Percentiles rank a stretch among this genome's conserved stretches.
Evolutionary conservation across 2,888 invertebrate genomes (phyloP).

Genomic region (Terebella lapidaria): DNA sequence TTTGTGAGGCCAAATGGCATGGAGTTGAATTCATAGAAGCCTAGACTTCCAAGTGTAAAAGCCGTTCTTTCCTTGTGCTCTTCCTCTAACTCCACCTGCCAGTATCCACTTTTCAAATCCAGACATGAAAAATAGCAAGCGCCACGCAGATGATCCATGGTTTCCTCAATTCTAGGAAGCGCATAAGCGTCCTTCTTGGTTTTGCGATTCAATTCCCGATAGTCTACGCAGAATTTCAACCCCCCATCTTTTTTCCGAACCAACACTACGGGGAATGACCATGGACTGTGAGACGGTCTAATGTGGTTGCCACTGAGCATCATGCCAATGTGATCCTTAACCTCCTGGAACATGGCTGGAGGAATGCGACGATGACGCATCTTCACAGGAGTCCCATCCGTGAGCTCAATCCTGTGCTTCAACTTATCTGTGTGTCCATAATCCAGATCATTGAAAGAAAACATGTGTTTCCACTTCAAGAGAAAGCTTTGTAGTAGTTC

Average conservation of each 20-base stretch:
- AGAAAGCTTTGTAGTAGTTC: neutral
- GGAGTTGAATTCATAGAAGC: neutral
- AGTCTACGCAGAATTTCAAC: slow-evolving; percentile 1
- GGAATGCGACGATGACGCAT: neutral
- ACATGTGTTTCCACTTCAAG: neutral
- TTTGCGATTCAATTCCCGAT: neutral
- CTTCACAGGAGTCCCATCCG: neutral
- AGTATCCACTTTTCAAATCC: too few species aligned
- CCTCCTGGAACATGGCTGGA: neutral
- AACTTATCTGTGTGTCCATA: neutral
- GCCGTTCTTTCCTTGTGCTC: neutral
- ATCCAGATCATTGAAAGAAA: neutral
- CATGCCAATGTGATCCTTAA: neutral
- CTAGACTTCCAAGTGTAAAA: slow-evolving; percentile 1
- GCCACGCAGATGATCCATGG: too few species aligned
- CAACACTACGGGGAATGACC: too few species aligned
- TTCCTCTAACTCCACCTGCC: too few species aligned
- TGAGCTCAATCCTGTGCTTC: neutral
- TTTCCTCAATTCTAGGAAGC: too few species aligned
- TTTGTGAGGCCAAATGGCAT: too few species aligned
- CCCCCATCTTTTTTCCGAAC: neutral
- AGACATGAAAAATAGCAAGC: too few species aligned
- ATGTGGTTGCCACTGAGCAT: neutral
- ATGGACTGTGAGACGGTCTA: neutral
- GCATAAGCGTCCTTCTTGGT: neutral